Conservation (phyloP, 2,797 vertebrate genomes). For the Halcyon leucocephala region DNA sequence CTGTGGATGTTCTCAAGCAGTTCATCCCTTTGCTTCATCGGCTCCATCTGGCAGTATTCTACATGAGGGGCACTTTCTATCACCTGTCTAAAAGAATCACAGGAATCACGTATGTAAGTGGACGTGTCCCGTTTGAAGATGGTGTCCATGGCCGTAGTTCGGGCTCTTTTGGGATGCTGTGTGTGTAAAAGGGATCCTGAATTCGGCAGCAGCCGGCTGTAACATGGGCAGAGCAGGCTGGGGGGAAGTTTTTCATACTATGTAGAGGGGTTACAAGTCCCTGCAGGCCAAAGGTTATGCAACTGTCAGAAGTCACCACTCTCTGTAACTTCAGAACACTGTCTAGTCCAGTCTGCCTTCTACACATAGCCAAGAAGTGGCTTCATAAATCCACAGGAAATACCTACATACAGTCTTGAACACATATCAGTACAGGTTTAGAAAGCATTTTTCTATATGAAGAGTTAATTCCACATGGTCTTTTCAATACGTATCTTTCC, state of each 20-base stretch:
- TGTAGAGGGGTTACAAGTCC: neutral
- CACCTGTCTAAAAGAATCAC: constrained; percentile 89
- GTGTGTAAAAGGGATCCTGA: neutral
- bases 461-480: neutral
- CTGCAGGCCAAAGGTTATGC: neutral
- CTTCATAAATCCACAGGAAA: neutral
- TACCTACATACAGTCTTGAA: neutral
- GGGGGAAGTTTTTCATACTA: neutral
- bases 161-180: neutral
- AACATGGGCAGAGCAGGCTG: neutral
- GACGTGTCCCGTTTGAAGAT: neutral
- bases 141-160: neutral
- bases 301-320: neutral
- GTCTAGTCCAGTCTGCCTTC: neutral
- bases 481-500: neutral
- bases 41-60: constrained; percentile 90
- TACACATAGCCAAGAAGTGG: neutral
- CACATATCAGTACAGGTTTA: neutral
- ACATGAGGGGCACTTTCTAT: constrained; percentile 87
- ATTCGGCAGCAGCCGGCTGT: neutral
- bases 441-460: neutral
- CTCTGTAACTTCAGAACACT: neutral
- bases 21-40: constrained; percentile 81
- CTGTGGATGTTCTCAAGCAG: constrained; percentile 75
- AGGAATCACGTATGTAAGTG: constrained; percentile 88